Evolutionary conservation across 2,797 vertebrate genomes (phyloP).

Genomic region (Chromobotia macracanthus): DNA sequence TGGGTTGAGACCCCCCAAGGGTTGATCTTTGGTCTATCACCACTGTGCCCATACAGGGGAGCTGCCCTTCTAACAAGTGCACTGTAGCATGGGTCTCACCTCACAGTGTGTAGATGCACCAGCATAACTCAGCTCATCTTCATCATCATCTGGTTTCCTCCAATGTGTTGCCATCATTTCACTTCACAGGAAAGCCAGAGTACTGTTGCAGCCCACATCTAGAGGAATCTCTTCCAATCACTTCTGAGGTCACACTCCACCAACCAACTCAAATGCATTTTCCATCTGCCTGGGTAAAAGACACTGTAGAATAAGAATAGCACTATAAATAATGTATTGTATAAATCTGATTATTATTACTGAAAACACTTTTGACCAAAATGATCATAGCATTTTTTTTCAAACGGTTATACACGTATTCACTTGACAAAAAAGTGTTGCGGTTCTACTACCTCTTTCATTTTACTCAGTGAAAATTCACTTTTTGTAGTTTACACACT

Average conservation of each 20-base stretch:
- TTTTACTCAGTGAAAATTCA: not conserved
- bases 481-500: not conserved
- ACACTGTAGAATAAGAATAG: conserved; percentile 20
- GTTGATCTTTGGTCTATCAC: not conserved
- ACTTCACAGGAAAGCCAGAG: conserved; percentile 77
- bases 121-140: conserved; percentile 72
- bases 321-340: not conserved
- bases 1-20: no score
- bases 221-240: conserved; percentile 41
- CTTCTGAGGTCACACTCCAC: conserved; percentile 9
- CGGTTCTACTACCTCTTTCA: not conserved
- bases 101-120: conserved; percentile 72
- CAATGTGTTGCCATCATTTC: conserved; percentile 93
- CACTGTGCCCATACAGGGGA: no score
- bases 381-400: not conserved
- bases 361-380: not conserved
- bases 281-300: conserved; percentile 36
- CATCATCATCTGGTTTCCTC: conserved; percentile 79
- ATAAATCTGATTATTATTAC: not conserved
- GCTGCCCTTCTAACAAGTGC: not conserved
- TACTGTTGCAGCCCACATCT: conserved; percentile 71
- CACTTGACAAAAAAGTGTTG: not conserved
- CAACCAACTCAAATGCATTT: conserved; percentile 44
- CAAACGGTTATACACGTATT: not conserved
- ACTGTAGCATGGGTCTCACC: conserved; percentile 66